These are phyloP conservation scores for Eulimnadia texana DNA, from an alignment of 1,140 invertebrate species.

Conservation along the genomic window DNA sequence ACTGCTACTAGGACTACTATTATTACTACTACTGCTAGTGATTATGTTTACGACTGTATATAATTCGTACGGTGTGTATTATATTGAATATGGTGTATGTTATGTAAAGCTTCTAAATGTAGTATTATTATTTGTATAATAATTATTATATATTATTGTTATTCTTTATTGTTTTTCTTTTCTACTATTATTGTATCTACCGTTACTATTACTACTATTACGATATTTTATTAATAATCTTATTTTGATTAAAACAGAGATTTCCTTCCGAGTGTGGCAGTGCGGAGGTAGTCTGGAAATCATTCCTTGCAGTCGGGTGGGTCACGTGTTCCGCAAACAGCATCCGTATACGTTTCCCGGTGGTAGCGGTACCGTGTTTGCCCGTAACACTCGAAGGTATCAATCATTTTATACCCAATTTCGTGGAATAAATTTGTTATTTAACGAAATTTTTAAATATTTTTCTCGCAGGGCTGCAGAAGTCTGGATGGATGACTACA, in stretches of 20 bases:
- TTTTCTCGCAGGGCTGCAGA: slow-evolving; percentile 41
- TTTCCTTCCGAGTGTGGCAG: slow-evolving; percentile 80
- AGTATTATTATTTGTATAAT: too few species aligned
- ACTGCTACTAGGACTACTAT: not conserved
- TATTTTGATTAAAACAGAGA: slow-evolving; percentile 33
- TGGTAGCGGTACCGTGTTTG: slow-evolving; percentile 77
- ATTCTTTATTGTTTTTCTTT: too few species aligned
- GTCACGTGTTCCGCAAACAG: slow-evolving; percentile 82
- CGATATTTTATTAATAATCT: not conserved
- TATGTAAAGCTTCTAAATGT: too few species aligned
- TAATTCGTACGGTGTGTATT: too few species aligned
- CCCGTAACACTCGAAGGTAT: slow-evolving; percentile 59
- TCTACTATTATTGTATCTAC: too few species aligned
- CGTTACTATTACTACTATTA: not conserved
- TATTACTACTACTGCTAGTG: too few species aligned
- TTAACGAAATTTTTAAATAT: too few species aligned
- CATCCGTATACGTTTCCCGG: slow-evolving; percentile 93
- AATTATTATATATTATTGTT: too few species aligned
- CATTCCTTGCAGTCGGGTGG: slow-evolving; percentile 80
- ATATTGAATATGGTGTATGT: too few species aligned
- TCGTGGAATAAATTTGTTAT: too few species aligned
- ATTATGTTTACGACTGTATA: too few species aligned
- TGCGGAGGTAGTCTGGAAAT: slow-evolving; percentile 89
- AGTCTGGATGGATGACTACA: slow-evolving; percentile 93
- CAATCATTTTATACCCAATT: too few species aligned